phyloP scores from a whole-genome alignment of 2,113 vertebrate species.

The Grantiella picta region DNA sequence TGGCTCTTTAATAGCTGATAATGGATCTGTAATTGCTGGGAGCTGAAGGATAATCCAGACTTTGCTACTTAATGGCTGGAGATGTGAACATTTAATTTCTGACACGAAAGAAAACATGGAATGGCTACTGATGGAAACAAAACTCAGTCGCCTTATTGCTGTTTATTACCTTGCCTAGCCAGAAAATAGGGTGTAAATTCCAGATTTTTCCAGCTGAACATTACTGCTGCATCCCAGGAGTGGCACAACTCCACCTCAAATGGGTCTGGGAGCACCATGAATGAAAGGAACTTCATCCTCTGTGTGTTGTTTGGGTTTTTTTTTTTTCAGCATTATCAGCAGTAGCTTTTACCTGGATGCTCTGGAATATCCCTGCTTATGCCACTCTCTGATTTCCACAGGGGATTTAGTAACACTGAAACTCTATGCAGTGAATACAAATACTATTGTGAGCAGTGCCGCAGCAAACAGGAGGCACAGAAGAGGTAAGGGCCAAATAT shows the following conservation, averaged over 20 bases:
- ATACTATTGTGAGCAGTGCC: slow-evolving; percentile 94
- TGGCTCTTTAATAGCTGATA: background rate
- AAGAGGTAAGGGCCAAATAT: slow-evolving; percentile 77
- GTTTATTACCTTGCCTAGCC: background rate
- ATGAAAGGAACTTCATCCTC: background rate
- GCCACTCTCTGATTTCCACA: slow-evolving; percentile 51
- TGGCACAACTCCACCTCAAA: background rate
- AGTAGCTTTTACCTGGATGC: background rate
- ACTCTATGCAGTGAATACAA: slow-evolving; percentile 92
- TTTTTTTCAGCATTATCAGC: background rate
- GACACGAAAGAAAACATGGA: background rate
- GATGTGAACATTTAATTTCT: background rate
- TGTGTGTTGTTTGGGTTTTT: background rate
- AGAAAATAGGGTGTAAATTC: background rate
- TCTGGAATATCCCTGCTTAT: background rate
- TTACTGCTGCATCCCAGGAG: background rate
- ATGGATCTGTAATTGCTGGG: background rate
- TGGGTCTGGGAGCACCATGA: background rate
- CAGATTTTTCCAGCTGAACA: background rate
- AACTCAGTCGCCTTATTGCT: background rate
- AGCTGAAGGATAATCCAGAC: background rate
- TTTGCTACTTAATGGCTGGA: background rate
- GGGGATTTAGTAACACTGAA: slow-evolving; percentile 93
- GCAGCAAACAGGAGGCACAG: slow-evolving; percentile 93
- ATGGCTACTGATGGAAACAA: background rate